These are phyloP conservation scores for Pseudochromis fuscus DNA, from an alignment of 2,797 vertebrate species.

Conservation along the genomic window DNA sequence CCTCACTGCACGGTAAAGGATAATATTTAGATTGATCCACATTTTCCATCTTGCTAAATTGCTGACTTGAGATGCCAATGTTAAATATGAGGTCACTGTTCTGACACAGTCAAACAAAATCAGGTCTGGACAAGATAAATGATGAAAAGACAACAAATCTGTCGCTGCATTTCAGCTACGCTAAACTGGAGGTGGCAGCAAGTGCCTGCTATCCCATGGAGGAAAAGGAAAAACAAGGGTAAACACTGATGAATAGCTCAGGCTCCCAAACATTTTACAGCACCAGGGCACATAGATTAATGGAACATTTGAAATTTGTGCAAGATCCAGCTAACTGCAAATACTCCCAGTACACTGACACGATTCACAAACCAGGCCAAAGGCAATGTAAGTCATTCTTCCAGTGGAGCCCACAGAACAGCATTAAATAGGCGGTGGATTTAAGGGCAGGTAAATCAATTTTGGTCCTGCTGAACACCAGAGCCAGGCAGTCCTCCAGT, in stretches of 20 bases:
- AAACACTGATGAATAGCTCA: slow-evolving; percentile 40
- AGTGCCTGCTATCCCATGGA: slow-evolving; percentile 17
- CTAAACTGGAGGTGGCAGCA: background rate
- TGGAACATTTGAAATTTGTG: slow-evolving; percentile 44
- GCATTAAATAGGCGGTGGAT: slow-evolving; percentile 50
- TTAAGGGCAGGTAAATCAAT: slow-evolving; percentile 62
- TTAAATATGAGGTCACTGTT: slow-evolving; percentile 32
- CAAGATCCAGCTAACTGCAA: slow-evolving; percentile 23
- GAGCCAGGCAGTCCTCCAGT: slow-evolving; percentile 1
- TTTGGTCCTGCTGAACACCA: slow-evolving; percentile 31
- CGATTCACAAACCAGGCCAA: slow-evolving; percentile 54
- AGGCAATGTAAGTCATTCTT: slow-evolving; percentile 49
- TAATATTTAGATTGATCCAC: slow-evolving; percentile 11
- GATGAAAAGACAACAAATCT: slow-evolving; percentile 19
- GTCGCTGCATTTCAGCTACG: slow-evolving; percentile 16
- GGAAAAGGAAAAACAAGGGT: slow-evolving; percentile 36
- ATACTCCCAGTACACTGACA: slow-evolving; percentile 33
- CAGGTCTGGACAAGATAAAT: slow-evolving; percentile 13
- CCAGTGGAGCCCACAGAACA: slow-evolving; percentile 25
- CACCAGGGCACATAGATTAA: slow-evolving; percentile 42
- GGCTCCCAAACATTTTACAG: slow-evolving; percentile 33
- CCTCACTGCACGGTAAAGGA: slow-evolving; percentile 16
- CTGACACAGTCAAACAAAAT: slow-evolving; percentile 37
- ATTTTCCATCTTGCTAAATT: slow-evolving; percentile 30
- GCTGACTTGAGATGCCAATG: slow-evolving; percentile 18